Base-by-base conservation (phyloP, 2,888 invertebrate genomes). In the Dasysyrphus tricinctus region DNA sequence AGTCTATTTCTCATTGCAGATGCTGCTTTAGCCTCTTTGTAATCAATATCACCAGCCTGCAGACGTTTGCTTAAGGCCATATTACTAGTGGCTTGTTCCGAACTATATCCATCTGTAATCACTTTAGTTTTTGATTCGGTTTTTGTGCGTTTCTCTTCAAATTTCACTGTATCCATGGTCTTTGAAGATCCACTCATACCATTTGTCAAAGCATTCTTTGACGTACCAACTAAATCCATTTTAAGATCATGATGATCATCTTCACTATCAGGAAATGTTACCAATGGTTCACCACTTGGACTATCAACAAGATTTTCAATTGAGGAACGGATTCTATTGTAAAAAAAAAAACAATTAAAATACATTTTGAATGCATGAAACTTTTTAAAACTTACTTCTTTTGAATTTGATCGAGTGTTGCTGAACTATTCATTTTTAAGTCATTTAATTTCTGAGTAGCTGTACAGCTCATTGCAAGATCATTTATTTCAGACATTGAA, bases 401-500 rank as follows among this genome's bases (percentile, higher is more conserved):
- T 75, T 91, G 90, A 74, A 92, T 89, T 88, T 91, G 89, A 88
- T 90, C 89, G 79, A 92, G 91, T 88, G 91, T 90, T 83, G 90
- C 90, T 78, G 91, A 89, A 80, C 90, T 92, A 76, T 90, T 91
- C 79, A 91, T 88, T 83, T 90, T 88, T 88, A 92, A 90, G 89
- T 92, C 91, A 81, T 91, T 91, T 80, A 92, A 90, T 88, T 91
- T 90, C 77, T 91, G 90, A 88, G 88, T 70, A 87, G 88, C 57
- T 88, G 72, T 88, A n/a, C 91, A 90, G 72, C 91, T 91, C 88
- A 91, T 89, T 70, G 91, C 91, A 89, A 96, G 93, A 90, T 95
- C 97, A 93, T 96, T 97, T 95, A 97, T 97, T 93, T 97, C 97
- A 86, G 96, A 96, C 92, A 97, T 96, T 91, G 96, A 96, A 91